Evolutionary conservation across 2,888 invertebrate species (phyloP).

Genomic region (Xestia sexstrigata): DNA sequence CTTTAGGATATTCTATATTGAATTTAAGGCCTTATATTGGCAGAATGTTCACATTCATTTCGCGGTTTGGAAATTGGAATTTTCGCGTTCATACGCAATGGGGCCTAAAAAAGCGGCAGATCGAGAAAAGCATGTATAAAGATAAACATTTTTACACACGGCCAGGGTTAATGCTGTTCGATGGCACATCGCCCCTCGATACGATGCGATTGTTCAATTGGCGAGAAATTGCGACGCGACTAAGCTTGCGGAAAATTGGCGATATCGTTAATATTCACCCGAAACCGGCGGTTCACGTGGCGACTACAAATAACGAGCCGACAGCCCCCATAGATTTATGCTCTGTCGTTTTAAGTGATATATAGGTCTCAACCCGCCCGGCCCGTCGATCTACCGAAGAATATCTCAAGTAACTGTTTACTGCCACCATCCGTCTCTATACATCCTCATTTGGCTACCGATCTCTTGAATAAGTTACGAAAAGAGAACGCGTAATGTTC

Average conservation of each 20-base stretch:
- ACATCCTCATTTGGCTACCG: constrained; percentile 69
- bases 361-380: constrained; percentile 81
- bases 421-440: constrained; percentile 69
- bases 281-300: constrained; percentile 89
- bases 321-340: constrained; percentile 88
- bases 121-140: constrained; percentile 65
- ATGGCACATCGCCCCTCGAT: constrained; percentile 77
- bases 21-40: constrained; percentile 30
- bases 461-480: constrained; percentile 63
- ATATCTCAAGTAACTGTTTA: constrained; percentile 82
- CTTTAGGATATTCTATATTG: constrained; percentile 28
- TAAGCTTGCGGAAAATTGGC: constrained; percentile 90
- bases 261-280: constrained; percentile 91
- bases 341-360: constrained; percentile 89
- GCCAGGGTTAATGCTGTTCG: constrained; percentile 73
- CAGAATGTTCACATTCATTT: constrained; percentile 44
- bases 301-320: constrained; percentile 90
- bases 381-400: constrained; percentile 79
- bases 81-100: constrained; percentile 32
- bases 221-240: constrained; percentile 90
- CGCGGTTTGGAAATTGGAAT: constrained; percentile 34
- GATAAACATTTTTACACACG: constrained; percentile 73
- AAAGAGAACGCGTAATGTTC: constrained; percentile 34
- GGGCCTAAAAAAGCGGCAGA: constrained; percentile 47
- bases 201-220: constrained; percentile 90